phyloP scores from a whole-genome alignment of 2,888 invertebrate genomes.

The Conus canariensis region DNA sequence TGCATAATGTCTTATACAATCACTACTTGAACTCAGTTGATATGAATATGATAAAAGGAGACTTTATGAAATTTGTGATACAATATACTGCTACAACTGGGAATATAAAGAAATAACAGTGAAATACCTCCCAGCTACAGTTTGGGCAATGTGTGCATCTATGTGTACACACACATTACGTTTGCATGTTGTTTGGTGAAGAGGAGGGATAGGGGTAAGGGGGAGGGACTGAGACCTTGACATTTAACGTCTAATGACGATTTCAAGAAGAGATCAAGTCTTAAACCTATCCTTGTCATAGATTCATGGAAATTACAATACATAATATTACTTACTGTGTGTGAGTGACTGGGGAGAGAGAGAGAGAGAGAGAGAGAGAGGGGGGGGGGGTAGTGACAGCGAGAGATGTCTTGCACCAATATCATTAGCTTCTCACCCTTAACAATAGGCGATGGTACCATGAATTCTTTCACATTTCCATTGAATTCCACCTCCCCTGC shows the following conservation, averaged over 20 bases:
- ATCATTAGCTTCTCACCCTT: slow-evolving; percentile 42
- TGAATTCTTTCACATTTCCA: slow-evolving; percentile 51
- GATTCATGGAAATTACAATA: background rate
- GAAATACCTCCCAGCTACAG: too few relatives aligned
- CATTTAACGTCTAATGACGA: too few relatives aligned
- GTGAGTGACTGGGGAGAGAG: background rate
- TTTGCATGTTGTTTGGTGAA: background rate
- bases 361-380: background rate
- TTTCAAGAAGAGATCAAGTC: background rate
- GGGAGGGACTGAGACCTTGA: background rate
- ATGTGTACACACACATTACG: too few relatives aligned
- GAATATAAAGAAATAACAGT: too few relatives aligned
- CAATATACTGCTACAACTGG: too few relatives aligned
- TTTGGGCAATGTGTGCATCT: too few relatives aligned
- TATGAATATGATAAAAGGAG: too few relatives aligned
- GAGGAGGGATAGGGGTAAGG: background rate
- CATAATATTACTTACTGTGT: background rate
- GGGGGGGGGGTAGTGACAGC: background rate
- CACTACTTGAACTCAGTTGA: too few relatives aligned
- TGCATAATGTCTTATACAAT: too few relatives aligned
- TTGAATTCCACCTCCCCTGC: slow-evolving; percentile 53
- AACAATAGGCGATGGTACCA: slow-evolving; percentile 52
- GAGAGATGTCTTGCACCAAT: background rate
- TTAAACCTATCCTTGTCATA: background rate
- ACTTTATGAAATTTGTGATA: too few relatives aligned